A percentile compares a stretch with the other conserved stretches of the same genome.
phyloP scores from a whole-genome alignment of 2,113 vertebrate genomes.

The Coryphaenoides rupestris region DNA sequence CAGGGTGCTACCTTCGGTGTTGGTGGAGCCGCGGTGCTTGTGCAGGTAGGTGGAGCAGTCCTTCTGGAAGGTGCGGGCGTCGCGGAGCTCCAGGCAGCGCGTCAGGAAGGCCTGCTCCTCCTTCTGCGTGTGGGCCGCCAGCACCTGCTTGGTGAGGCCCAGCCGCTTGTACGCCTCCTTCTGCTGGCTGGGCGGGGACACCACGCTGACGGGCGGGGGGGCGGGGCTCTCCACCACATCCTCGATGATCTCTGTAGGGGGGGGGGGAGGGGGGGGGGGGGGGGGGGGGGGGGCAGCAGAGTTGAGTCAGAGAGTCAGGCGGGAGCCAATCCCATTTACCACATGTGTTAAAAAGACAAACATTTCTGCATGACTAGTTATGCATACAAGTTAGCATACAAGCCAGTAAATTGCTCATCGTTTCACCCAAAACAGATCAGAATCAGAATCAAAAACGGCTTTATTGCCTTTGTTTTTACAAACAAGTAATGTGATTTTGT shows the following conservation, averaged over 20 bases:
- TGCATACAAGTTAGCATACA: too few relatives aligned
- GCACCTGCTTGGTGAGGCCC: slow-evolving; percentile 91
- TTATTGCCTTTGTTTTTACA: too few relatives aligned
- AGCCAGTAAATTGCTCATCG: too few relatives aligned
- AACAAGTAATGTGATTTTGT: too few relatives aligned
- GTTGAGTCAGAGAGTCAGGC: too few relatives aligned
- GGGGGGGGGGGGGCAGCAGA: not conserved
- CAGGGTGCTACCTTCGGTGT: slow-evolving; percentile 55
- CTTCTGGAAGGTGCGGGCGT: slow-evolving; percentile 74
- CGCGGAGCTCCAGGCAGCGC: slow-evolving; percentile 79
- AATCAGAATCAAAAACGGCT: too few relatives aligned
- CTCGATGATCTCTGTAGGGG: slow-evolving; percentile 90
- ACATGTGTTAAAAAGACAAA: too few relatives aligned
- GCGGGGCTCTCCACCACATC: slow-evolving; percentile 74
- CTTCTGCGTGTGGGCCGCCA: slow-evolving; percentile 91
- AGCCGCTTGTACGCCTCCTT: slow-evolving; percentile 84
- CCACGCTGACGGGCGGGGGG: slow-evolving; percentile 52
- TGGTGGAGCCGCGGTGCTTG: slow-evolving; percentile 66
- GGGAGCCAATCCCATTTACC: too few relatives aligned
- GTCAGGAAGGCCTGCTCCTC: slow-evolving; percentile 92
- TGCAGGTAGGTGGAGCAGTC: slow-evolving; percentile 77
- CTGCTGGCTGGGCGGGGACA: slow-evolving; percentile 72
- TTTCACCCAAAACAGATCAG: too few relatives aligned
- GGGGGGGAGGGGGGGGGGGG: slow-evolving; percentile 1
- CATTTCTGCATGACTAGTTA: too few relatives aligned